Percentiles rank a stretch among this genome's conserved stretches.
phyloP scores from a whole-genome alignment of 2,113 vertebrate species.

The Sorex araneus region DNA sequence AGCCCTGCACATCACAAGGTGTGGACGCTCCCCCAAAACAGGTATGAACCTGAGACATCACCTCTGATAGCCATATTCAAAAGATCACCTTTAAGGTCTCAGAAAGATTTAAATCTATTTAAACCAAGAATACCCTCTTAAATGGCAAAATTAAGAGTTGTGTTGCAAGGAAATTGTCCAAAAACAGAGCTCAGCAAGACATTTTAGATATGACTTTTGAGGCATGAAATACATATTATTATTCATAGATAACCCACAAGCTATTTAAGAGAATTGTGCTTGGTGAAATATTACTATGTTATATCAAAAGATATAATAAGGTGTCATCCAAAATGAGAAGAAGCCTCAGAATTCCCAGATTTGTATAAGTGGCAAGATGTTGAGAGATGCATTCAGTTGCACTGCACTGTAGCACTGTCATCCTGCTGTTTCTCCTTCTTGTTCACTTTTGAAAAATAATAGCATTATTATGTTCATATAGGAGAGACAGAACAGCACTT shows the following conservation, averaged over 20 bases:
- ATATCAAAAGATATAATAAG: background rate
- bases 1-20: too few species aligned
- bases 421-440: background rate
- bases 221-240: background rate
- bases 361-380: background rate
- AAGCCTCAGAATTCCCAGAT: background rate
- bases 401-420: too few species aligned
- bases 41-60: background rate
- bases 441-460: background rate
- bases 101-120: slow-evolving; percentile 5
- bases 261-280: too few species aligned
- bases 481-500: too few species aligned
- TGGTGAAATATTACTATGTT: too few species aligned
- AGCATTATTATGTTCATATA: background rate
- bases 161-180: background rate
- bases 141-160: background rate
- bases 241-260: background rate
- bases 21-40: too few species aligned
- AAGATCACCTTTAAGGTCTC: background rate
- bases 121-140: background rate
- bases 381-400: background rate
- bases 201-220: background rate
- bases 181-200: background rate
- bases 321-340: slow-evolving; percentile 3
- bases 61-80: background rate